Percentiles rank a stretch among this genome's conserved stretches.
Conservation (phyloP, 2,888 invertebrate species). For the Physocephala rufipes region DNA sequence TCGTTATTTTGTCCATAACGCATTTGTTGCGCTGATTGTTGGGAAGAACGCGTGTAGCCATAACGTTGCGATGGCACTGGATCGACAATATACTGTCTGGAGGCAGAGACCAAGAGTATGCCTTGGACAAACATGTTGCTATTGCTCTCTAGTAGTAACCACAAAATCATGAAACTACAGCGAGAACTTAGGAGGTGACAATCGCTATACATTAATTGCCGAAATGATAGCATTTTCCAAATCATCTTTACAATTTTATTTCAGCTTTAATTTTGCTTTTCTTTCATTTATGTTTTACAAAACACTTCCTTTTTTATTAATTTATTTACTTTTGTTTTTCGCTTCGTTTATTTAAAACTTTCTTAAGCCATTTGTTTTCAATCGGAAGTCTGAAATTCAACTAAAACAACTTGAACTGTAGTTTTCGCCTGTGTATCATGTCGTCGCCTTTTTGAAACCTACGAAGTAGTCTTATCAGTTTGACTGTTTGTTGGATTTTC, state of each 20-base stretch:
- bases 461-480: conserved; percentile 12
- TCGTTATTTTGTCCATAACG: conserved; percentile 1
- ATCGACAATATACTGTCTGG: conserved; percentile 28
- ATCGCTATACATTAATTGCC: too few relatives aligned
- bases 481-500: conserved; percentile 13
- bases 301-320: background rate
- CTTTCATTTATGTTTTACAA: background rate
- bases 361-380: conserved; percentile 18
- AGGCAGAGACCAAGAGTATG: background rate
- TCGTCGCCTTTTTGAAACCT: background rate
- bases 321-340: background rate
- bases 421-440: background rate
- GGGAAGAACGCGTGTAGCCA: conserved; percentile 25
- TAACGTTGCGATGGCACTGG: conserved; percentile 13
- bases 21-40: background rate
- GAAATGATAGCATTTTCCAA: background rate
- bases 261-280: background rate
- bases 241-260: background rate
- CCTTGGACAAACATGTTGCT: background rate
- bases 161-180: too few relatives aligned
- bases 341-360: background rate
- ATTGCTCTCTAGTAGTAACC: background rate
- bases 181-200: too few relatives aligned
- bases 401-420: conserved; percentile 13
- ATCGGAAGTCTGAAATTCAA: conserved; percentile 17